Evolutionary conservation across 1,140 invertebrate species (phyloP).

Genomic region (Eriosoma lanigerum): DNA sequence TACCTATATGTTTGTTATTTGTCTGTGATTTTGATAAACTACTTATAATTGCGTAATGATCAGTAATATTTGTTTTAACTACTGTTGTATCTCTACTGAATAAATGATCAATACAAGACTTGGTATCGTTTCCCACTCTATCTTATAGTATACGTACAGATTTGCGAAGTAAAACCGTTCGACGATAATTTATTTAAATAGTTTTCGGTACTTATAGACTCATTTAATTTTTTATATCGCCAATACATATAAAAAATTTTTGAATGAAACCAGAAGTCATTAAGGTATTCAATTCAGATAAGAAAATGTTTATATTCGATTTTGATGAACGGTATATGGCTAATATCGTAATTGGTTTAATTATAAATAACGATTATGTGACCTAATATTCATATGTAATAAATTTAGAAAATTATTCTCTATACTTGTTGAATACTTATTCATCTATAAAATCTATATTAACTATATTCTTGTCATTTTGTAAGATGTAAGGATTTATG

Average conservation of each 20-base stretch:
- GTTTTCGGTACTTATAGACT: background rate
- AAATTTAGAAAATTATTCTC: background rate
- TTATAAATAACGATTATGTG: too few species aligned
- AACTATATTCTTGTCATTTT: background rate
- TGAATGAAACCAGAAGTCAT: background rate
- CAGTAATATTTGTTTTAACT: background rate
- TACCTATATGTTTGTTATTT: too few species aligned
- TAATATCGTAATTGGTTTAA: background rate
- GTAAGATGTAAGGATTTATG: background rate
- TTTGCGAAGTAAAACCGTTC: background rate
- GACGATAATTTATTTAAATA: background rate
- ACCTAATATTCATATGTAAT: background rate
- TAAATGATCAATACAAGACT: background rate
- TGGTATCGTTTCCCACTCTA: background rate
- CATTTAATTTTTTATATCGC: background rate
- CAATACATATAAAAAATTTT: background rate
- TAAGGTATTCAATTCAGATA: constrained; percentile 1
- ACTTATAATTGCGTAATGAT: too few species aligned
- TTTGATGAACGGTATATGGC: background rate
- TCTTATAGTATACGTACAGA: background rate
- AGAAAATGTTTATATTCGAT: constrained; percentile 3
- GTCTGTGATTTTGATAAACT: too few species aligned
- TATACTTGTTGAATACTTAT: background rate
- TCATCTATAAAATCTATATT: background rate
- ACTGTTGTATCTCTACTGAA: background rate